These are phyloP conservation scores for Pachycephus smyrnensis DNA, from an alignment of 2,888 invertebrate genomes.

Conservation along the genomic window DNA sequence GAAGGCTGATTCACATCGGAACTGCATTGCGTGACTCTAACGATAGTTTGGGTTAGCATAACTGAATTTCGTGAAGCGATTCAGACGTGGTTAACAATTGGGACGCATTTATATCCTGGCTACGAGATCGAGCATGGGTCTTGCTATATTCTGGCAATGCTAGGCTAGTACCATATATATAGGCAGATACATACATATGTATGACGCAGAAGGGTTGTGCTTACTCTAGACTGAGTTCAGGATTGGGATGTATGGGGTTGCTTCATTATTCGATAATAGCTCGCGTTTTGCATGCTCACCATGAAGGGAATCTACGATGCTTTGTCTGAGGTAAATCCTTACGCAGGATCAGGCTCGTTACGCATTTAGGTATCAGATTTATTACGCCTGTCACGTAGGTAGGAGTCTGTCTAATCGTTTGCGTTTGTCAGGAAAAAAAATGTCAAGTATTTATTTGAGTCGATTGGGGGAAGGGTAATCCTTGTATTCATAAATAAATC, in stretches of 20 bases:
- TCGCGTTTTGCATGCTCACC: not conserved
- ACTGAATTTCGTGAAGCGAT: slow-evolving; percentile 16
- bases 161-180: not conserved
- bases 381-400: not conserved
- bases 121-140: not conserved
- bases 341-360: not conserved
- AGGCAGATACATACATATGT: slow-evolving; percentile 1
- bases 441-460: not conserved
- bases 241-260: not conserved
- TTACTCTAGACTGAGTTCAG: not conserved
- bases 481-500: not conserved
- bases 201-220: slow-evolving; percentile 19
- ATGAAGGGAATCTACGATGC: not conserved
- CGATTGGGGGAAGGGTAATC: not conserved
- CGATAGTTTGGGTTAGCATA: slow-evolving; percentile 22
- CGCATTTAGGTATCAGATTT: not conserved
- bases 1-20: not conserved
- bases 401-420: not conserved
- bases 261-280: not conserved
- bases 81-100: slow-evolving; percentile 22
- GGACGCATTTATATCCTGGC: slow-evolving; percentile 3
- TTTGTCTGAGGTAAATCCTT: not conserved
- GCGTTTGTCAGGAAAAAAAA: not conserved
- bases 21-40: slow-evolving; percentile 22
- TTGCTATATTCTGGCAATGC: not conserved